Evolutionary conservation across 2,113 vertebrate genomes (phyloP).

Genomic region (rat (Rattus norvegicus)): DNA sequence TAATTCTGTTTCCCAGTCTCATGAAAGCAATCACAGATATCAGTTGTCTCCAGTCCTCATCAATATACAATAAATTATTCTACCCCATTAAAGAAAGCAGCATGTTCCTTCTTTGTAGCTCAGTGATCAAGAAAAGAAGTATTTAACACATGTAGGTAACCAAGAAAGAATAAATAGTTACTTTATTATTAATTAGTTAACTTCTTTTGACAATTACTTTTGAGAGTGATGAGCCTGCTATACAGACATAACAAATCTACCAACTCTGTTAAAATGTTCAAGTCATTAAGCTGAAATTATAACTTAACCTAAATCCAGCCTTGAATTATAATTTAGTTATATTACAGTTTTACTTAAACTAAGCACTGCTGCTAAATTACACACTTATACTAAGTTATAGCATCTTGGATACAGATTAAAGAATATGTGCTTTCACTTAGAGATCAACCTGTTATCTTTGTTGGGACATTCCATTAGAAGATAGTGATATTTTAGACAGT

Average conservation of each 20-base stretch:
- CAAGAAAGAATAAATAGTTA: not conserved
- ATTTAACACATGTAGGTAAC: not conserved
- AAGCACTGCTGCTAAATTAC: not conserved
- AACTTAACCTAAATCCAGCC: not conserved
- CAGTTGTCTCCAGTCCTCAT: not conserved
- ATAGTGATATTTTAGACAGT: not conserved
- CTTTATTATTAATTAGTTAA: slow-evolving; percentile 9
- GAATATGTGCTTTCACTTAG: not conserved
- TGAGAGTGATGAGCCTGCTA: not conserved
- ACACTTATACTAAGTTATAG: not conserved
- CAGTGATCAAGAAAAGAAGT: not conserved
- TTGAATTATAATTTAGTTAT: not conserved
- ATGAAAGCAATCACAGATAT: not conserved
- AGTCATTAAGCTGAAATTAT: not conserved
- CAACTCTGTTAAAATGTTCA: not conserved
- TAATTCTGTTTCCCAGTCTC: not conserved
- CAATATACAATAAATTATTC: not conserved
- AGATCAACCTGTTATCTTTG: not conserved
- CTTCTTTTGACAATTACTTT: not conserved
- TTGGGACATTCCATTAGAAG: not conserved
- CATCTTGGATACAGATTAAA: not conserved
- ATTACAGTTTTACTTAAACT: not conserved
- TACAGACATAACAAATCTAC: not conserved
- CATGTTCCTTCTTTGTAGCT: not conserved
- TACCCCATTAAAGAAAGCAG: not conserved